Percentiles rank a stretch among this genome's conserved stretches.
Evolutionary conservation across 2,113 vertebrate species (phyloP).

Genomic region (Brachypteracias leptosomus): DNA sequence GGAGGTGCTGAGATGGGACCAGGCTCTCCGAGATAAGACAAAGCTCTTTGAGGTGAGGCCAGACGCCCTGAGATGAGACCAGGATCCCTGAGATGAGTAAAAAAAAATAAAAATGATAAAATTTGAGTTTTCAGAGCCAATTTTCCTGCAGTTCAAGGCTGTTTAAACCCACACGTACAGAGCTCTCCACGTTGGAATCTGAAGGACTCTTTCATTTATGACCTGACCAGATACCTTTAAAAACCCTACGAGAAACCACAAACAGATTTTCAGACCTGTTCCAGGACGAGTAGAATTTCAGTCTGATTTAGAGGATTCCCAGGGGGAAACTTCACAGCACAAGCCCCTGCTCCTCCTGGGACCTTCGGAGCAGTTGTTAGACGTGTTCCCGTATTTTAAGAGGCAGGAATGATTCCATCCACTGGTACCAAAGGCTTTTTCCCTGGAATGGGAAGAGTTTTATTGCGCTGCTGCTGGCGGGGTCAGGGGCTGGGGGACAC

Average conservation of each 20-base stretch:
- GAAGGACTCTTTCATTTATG: background rate
- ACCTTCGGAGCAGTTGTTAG: constrained; percentile 50
- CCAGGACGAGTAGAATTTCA: constrained; percentile 54
- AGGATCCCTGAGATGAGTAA: too few relatives aligned
- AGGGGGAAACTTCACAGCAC: constrained; percentile 42
- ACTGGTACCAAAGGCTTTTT: constrained; percentile 18
- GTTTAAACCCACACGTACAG: background rate
- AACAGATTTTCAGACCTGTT: constrained; percentile 68
- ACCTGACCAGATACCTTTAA: constrained; percentile 26
- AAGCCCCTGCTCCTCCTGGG: constrained; percentile 39
- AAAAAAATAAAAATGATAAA: too few relatives aligned
- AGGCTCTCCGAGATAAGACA: too few relatives aligned
- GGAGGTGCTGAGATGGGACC: too few relatives aligned
- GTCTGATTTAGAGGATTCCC: constrained; percentile 60
- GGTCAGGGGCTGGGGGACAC: constrained; percentile 62
- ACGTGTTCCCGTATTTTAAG: constrained; percentile 15
- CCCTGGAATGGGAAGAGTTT: constrained; percentile 36
- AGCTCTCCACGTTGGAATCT: background rate
- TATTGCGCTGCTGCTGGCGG: constrained; percentile 13
- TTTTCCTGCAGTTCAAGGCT: background rate
- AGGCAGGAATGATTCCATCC: constrained; percentile 12
- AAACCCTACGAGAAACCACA: constrained; percentile 49
- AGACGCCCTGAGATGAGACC: too few relatives aligned
- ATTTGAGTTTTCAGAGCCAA: constrained; percentile 12
- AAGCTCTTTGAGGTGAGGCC: too few relatives aligned